Evolutionary conservation across 2,113 vertebrate genomes (phyloP).

Genomic region (Dinomys branickii): DNA sequence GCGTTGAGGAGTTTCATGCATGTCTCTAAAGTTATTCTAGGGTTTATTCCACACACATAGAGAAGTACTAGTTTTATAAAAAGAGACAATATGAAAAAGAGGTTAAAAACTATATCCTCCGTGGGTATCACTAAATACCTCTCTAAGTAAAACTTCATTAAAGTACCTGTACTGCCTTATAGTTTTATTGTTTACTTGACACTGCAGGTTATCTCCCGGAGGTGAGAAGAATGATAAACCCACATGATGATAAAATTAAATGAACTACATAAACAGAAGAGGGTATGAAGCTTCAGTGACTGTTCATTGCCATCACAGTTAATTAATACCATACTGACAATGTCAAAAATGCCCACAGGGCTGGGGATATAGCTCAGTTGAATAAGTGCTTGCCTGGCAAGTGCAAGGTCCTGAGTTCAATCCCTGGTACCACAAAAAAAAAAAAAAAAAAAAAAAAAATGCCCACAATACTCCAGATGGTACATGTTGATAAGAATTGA

Average conservation of each 20-base stretch:
- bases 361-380: too few relatives aligned
- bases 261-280: background rate
- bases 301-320: background rate
- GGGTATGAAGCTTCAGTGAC: background rate
- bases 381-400: too few relatives aligned
- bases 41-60: background rate
- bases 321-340: background rate
- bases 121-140: background rate
- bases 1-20: background rate
- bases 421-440: too few relatives aligned
- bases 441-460: too few relatives aligned
- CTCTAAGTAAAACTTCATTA: background rate
- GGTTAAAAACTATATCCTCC: background rate
- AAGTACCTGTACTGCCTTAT: background rate
- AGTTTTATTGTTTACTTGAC: background rate
- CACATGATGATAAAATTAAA: conserved; percentile 18
- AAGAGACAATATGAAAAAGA: background rate
- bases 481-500: background rate
- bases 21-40: background rate
- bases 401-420: too few relatives aligned
- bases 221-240: background rate
- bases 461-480: background rate
- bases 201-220: background rate
- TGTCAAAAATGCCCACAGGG: background rate
- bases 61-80: background rate